Evolutionary conservation across 2,888 invertebrate genomes (phyloP), one percentile per base, ranked within the genome.

Genomic region (Catocala sponsa): DNA sequence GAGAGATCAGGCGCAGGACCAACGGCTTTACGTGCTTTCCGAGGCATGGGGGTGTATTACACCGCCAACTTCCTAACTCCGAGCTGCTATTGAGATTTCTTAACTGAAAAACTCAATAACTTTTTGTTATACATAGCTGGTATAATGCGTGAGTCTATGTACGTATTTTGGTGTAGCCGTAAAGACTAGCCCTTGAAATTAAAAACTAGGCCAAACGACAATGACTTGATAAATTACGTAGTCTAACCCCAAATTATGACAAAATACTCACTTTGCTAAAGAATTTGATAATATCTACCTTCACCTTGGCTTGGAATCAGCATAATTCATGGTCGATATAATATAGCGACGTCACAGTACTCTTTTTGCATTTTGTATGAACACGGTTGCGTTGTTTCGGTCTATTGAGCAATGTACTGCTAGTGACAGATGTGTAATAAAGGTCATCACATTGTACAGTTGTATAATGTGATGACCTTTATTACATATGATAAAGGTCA

Each of bases 321-420:
- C 73, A 44, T 49, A 15, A 49, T 63, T 85, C 87, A 86, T 79
- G 86, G 86, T 82, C 85, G 43, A 15, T 43, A 67, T 81, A 80
- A 75, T 76, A 66, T 55, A 70, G 72, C 76, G 77, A 80, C 80
- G 76, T 79, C 80, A 79, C 72, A 66, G 65, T 75, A 65, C 58
- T 66, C 66, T 46, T 61, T 74, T 78, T 81, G 64, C 59, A 71
- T 63, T 75, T 76, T 63, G 70, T 72, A 55, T 62, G 59, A 67
- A 68, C 60, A 65, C 54, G 65, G 44, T 54, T 58, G 63, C 52
- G 61, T 68, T 68, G 65, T 65, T 62, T 55, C 56, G 74, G 61
- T 61, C 59, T 59, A 68, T 74, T 70, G 67, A 64, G 59, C 62
- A 35, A 50, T 33, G 69, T 75, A 74, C 72, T 62, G 46, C 42